Base-by-base conservation (phyloP, 2,888 invertebrate species). In the Melanchra persicariae region DNA sequence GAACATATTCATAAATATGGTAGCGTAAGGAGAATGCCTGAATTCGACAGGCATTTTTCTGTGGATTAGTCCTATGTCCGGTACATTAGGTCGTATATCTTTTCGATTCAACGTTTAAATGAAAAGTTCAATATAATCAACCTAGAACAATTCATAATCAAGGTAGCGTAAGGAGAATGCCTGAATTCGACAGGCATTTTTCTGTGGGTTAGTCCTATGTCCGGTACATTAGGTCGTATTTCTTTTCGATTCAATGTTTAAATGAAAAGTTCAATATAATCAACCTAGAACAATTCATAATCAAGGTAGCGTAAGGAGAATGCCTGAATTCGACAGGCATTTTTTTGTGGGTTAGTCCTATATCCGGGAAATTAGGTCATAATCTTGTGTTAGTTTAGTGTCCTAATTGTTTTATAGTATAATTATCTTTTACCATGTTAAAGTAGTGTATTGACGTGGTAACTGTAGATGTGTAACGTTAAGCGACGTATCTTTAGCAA, bases 1-100 rank as follows among this genome's bases (percentile, higher is more conserved):
- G n/a, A 58, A 47, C 49, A 51, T 57, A 47, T 40, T 37, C n/a
- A 40, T 47, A 34, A 73, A 43, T 47, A 71, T 22, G n/a, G 24
- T 65, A 26, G 43, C 17, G 51, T 26, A n/a, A 34, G 51, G 24
- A 49, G 22, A 65, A 37, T 37, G 19, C 34, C 43, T 57, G 19
- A 9, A 45, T 57, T 15, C 12, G 26, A 37, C 19, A 43, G 34
- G 10, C 17, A 17, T 57, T 26, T 26, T 37, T 55, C 30, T 8
- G 55, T 40, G 8, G 17, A 22, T 40, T n/a, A 19, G 10, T 55
- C 24, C 8, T 49, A 54, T 37, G 8, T 60, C 52, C 37, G 22
- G 52, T 19, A 19, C 15, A 52, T 54, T 8, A 61, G 6, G 26
- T 60, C 26, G 43, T 26, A 55, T 40, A 49, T 30, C 30, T 30